Conservation (phyloP, 2,888 invertebrate species). For the Busseola fusca region DNA sequence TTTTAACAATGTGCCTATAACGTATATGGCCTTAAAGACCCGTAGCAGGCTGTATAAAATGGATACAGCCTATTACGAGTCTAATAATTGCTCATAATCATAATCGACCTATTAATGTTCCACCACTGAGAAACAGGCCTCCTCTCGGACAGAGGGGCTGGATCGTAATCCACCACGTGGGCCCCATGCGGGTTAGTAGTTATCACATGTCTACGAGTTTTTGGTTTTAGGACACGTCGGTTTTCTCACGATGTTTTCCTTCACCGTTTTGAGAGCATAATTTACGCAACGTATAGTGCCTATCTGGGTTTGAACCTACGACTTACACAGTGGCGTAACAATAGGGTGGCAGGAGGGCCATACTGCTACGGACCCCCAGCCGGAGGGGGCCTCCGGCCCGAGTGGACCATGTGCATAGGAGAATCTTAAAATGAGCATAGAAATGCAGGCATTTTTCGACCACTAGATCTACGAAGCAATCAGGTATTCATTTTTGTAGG, state of each 20-base stretch:
- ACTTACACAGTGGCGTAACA: no score
- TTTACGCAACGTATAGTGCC: no score
- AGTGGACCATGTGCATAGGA: no score
- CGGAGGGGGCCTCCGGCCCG: no score
- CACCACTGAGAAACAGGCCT: background rate
- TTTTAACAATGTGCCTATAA: background rate
- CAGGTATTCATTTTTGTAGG: no score
- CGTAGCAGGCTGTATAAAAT: background rate
- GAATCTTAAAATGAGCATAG: no score
- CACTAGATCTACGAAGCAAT: no score
- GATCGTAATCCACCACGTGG: background rate
- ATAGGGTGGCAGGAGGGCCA: no score
- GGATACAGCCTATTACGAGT: background rate
- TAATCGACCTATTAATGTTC: background rate
- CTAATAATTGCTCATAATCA: background rate
- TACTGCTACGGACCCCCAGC: no score
- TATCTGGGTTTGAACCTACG: no score
- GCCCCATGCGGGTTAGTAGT: background rate
- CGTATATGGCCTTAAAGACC: background rate
- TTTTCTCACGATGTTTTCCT: background rate
- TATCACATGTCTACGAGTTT: background rate
- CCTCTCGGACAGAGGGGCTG: background rate
- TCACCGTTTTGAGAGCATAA: background rate
- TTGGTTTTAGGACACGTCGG: background rate
- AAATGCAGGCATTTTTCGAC: no score